These are phyloP conservation scores for Tineola bisselliella DNA, from an alignment of 2,888 invertebrate species.

Conservation along the genomic window DNA sequence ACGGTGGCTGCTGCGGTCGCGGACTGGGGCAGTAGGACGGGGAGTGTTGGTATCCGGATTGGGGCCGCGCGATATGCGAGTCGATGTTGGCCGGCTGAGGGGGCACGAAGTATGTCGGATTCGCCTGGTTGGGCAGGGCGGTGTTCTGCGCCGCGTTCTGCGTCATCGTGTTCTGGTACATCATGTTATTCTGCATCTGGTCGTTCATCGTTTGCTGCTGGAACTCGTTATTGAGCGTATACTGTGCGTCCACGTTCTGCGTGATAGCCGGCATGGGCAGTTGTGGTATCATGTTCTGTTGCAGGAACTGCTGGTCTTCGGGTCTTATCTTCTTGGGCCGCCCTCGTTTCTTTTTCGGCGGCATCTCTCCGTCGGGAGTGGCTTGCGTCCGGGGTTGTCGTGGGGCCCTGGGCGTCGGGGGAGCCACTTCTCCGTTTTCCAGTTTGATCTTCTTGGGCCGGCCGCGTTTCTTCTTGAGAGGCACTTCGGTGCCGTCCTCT, in stretches of 20 bases:
- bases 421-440: constrained; percentile 73
- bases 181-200: constrained; percentile 18
- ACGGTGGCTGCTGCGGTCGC: constrained; percentile 37
- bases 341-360: constrained; percentile 88
- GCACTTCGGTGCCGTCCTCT: constrained; percentile 72
- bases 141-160: background rate
- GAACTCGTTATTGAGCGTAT: constrained; percentile 18
- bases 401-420: constrained; percentile 60
- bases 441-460: constrained; percentile 85
- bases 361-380: constrained; percentile 40
- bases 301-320: constrained; percentile 67
- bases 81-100: constrained; percentile 18
- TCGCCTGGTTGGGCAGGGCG: background rate
- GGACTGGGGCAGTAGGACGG: constrained; percentile 48
- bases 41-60: constrained; percentile 34
- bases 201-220: constrained; percentile 25
- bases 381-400: constrained; percentile 52
- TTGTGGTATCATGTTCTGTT: constrained; percentile 23
- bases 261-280: constrained; percentile 18
- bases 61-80: constrained; percentile 25
- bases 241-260: constrained; percentile 12
- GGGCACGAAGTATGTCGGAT: background rate
- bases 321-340: constrained; percentile 86
- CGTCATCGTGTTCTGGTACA: constrained; percentile 23
- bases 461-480: constrained; percentile 88